A percentile compares a stretch with the other conserved stretches of the same genome.
Conservation (phyloP, 2,888 invertebrate species). For the Nomada hirtipes region DNA sequence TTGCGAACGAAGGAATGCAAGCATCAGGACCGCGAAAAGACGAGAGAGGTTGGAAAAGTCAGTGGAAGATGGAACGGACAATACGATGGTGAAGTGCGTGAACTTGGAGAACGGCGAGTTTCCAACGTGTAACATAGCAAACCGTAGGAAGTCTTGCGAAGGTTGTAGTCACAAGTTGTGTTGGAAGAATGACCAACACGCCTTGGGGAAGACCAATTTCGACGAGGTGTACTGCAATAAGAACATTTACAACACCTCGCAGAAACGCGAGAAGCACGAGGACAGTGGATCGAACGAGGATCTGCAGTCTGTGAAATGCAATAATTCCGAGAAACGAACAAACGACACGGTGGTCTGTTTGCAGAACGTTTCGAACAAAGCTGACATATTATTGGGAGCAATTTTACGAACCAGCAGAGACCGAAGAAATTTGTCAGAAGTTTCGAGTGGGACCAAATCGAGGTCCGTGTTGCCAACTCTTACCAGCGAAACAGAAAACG, state of each 20-base stretch:
- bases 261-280: constrained; percentile 54
- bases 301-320: constrained; percentile 39
- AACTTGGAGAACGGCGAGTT: constrained; percentile 49
- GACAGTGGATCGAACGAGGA: constrained; percentile 26
- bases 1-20: constrained; percentile 71
- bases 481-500: constrained; percentile 48
- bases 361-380: constrained; percentile 83
- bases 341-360: constrained; percentile 52
- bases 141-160: constrained; percentile 56
- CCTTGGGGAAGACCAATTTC: constrained; percentile 41
- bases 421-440: constrained; percentile 75
- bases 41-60: constrained; percentile 69
- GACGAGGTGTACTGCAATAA: constrained; percentile 59
- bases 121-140: constrained; percentile 39
- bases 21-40: constrained; percentile 66
- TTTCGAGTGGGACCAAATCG: constrained; percentile 72
- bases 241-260: constrained; percentile 60
- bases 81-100: constrained; percentile 23
- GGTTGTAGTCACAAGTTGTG: constrained; percentile 61
- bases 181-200: constrained; percentile 61
- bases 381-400: constrained; percentile 86
- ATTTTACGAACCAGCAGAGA: constrained; percentile 85
- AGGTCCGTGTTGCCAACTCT: constrained; percentile 46
- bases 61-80: constrained; percentile 48
- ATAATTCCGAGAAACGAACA: constrained; percentile 46